phyloP scores from a whole-genome alignment of 2,113 vertebrate species.

The Shinisaurus crocodilurus region DNA sequence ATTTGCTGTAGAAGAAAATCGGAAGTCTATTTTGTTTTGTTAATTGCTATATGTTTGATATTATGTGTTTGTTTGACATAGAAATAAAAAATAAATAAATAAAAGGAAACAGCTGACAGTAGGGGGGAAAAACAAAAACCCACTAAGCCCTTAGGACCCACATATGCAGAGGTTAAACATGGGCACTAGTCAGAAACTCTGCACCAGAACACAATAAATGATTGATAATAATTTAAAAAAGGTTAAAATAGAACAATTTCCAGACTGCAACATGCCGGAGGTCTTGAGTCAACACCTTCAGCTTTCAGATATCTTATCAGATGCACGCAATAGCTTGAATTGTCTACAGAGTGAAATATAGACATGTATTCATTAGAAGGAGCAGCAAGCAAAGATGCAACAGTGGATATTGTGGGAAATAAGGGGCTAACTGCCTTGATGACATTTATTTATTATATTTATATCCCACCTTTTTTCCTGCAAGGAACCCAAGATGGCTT shows the following conservation, averaged over 20 bases:
- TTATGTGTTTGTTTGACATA: no score
- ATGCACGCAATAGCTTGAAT: not conserved
- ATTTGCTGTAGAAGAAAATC: no score
- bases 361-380: not conserved
- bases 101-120: no score
- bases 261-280: not conserved
- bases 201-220: not conserved
- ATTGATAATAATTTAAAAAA: not conserved
- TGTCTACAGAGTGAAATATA: not conserved
- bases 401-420: not conserved
- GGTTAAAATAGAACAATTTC: not conserved
- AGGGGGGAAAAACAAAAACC: no score
- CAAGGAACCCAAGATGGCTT: no score
- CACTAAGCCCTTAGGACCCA: no score
- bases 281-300: conserved; percentile 1
- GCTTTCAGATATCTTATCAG: conserved; percentile 14
- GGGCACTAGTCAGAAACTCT: not conserved
- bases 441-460: no score
- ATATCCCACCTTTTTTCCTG: no score
- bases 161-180: no score
- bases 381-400: not conserved
- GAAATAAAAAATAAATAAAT: no score
- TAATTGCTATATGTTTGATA: no score
- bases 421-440: not conserved
- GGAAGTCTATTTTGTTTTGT: no score